Percentiles rank a stretch among this genome's conserved stretches.
Conservation (phyloP, 30 jellyfish, hydroid and myxozoan genomes). For the Haliclystus octoradiatus region DNA sequence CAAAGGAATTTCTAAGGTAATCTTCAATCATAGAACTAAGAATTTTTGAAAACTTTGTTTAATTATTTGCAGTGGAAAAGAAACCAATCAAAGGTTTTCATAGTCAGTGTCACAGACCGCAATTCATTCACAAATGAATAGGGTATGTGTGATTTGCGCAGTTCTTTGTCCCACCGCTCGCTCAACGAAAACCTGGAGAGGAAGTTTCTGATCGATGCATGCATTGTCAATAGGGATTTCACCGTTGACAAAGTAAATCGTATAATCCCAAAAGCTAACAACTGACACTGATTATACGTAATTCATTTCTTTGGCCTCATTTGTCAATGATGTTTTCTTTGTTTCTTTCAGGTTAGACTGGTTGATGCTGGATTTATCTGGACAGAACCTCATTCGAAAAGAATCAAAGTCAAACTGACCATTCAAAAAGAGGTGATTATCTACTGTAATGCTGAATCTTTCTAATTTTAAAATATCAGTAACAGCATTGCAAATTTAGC, state of each 20-base stretch:
- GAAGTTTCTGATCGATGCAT: no score
- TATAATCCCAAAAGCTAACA: not conserved
- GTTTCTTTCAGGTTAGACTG: slow-evolving; percentile 55
- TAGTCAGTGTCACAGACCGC: no score
- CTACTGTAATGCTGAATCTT: not conserved
- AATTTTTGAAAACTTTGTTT: not conserved
- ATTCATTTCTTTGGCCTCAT: not conserved
- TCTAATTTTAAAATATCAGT: not conserved
- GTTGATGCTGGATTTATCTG: slow-evolving; percentile 95
- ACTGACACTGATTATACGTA: not conserved
- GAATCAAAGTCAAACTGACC: slow-evolving; percentile 85
- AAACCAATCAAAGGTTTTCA: no score
- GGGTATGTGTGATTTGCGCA: no score
- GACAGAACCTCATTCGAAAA: slow-evolving; percentile 98
- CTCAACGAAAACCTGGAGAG: no score
- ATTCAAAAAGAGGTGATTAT: slow-evolving; percentile 85
- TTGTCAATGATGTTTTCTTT: no score
- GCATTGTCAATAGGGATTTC: not conserved
- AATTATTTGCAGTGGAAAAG: no score
- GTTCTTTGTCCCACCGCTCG: no score
- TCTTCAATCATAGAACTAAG: not conserved
- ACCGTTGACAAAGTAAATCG: not conserved
- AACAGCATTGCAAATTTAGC: not conserved
- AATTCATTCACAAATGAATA: no score
- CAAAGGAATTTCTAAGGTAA: slow-evolving; percentile 90